These are phyloP conservation scores for Sebastes trivittatus DNA, from an alignment of 2,797 vertebrate species.

Conservation along the genomic window DNA sequence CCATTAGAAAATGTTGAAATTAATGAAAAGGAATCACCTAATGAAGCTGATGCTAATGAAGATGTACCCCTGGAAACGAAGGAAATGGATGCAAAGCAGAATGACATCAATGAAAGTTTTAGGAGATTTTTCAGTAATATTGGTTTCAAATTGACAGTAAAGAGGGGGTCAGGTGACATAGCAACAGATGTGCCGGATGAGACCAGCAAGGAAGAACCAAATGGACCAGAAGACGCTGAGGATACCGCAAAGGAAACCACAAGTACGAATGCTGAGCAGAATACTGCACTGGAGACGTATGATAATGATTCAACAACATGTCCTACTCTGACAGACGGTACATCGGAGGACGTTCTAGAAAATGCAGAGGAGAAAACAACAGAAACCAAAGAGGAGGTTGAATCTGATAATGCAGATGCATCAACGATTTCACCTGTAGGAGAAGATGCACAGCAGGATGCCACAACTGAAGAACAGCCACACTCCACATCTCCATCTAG, in stretches of 20 bases:
- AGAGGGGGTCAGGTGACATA: constrained; percentile 85
- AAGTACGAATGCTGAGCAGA: constrained; percentile 51
- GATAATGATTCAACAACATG: constrained; percentile 64
- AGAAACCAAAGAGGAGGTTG: constrained; percentile 50
- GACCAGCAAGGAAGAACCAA: constrained; percentile 66
- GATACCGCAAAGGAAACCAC: constrained; percentile 31
- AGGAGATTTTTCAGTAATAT: constrained; percentile 92
- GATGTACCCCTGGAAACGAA: constrained; percentile 69
- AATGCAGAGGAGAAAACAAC: constrained; percentile 42
- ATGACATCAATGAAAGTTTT: constrained; percentile 88
- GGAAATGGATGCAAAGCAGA: constrained; percentile 74
- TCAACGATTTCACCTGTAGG: constrained; percentile 53
- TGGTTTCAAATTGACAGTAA: constrained; percentile 91
- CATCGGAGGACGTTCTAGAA: constrained; percentile 45
- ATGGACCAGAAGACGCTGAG: constrained; percentile 46
- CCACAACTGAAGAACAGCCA: constrained; percentile 56
- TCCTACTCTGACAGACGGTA: constrained; percentile 54
- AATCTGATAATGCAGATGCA: constrained; percentile 26
- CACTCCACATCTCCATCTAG: constrained; percentile 53
- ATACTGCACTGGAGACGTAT: constrained; percentile 55
- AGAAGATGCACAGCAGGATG: constrained; percentile 39
- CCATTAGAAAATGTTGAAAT: constrained; percentile 64
- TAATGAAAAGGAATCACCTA: constrained; percentile 60
- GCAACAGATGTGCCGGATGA: constrained; percentile 78
- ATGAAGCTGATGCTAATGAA: constrained; percentile 51